Conservation (phyloP, 2,113 vertebrate species). For the Peromyscus maniculatus region DNA sequence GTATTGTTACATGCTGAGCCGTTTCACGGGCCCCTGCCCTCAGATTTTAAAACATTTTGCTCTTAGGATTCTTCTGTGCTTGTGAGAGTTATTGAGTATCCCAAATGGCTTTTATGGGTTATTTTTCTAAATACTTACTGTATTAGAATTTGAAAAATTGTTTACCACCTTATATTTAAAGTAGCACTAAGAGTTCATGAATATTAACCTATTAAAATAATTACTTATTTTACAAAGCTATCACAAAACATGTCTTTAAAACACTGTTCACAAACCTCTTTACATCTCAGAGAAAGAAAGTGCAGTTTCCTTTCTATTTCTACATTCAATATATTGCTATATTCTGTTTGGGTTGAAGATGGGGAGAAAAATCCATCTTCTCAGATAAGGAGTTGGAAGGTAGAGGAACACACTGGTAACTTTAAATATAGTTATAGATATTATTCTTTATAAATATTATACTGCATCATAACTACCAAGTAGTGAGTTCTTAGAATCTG, state of each 20-base stretch:
- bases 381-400: neutral
- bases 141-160: constrained; percentile 4
- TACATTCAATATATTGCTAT: neutral
- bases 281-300: neutral
- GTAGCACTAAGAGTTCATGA: neutral
- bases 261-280: neutral
- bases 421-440: neutral
- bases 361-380: neutral
- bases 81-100: neutral
- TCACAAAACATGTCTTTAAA: neutral
- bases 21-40: neutral
- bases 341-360: neutral
- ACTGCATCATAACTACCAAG: neutral
- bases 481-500: neutral
- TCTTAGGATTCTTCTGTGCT: neutral
- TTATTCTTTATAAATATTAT: neutral
- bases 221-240: neutral
- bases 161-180: constrained; percentile 19
- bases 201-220: neutral
- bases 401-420: neutral
- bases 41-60: neutral
- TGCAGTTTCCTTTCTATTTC: neutral
- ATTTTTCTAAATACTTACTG: neutral
- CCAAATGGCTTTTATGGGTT: neutral
- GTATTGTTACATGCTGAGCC: neutral